Conservation (phyloP, 2,113 vertebrate genomes). For the Sorex fumeus region DNA sequence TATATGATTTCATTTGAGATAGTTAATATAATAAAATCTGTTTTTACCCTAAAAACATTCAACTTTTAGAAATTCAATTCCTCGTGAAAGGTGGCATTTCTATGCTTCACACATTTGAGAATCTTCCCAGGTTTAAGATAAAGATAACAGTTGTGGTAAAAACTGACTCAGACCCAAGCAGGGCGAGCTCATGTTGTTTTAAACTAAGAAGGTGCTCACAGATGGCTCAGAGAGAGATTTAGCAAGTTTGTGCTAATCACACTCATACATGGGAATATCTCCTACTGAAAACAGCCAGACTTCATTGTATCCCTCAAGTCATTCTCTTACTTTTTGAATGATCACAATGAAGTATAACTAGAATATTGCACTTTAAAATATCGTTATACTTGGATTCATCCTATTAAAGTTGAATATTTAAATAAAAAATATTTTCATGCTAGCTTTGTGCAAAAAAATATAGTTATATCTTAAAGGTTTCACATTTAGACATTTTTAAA, state of each 20-base stretch:
- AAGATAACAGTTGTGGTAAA: constrained; percentile 81
- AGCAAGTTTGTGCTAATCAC: constrained; percentile 89
- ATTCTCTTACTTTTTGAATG: constrained; percentile 29
- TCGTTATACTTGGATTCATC: background rate
- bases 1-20: constrained; percentile 36
- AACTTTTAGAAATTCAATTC: background rate
- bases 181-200: constrained; percentile 85
- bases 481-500: constrained; percentile 35
- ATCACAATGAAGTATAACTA: background rate
- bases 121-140: constrained; percentile 78
- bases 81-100: constrained; percentile 57
- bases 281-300: constrained; percentile 79
- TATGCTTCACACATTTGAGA: constrained; percentile 53
- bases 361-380: constrained; percentile 46
- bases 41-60: constrained; percentile 1
- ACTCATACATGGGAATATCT: constrained; percentile 89
- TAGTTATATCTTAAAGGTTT: background rate
- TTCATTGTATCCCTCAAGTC: background rate
- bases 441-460: background rate
- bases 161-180: constrained; percentile 83
- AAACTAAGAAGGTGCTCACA: constrained; percentile 90
- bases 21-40: background rate
- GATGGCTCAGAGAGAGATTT: constrained; percentile 91
- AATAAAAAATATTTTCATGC: background rate
- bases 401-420: constrained; percentile 27